phyloP scores from a whole-genome alignment of 2,888 invertebrate species.

The Trimorus sp. region DNA sequence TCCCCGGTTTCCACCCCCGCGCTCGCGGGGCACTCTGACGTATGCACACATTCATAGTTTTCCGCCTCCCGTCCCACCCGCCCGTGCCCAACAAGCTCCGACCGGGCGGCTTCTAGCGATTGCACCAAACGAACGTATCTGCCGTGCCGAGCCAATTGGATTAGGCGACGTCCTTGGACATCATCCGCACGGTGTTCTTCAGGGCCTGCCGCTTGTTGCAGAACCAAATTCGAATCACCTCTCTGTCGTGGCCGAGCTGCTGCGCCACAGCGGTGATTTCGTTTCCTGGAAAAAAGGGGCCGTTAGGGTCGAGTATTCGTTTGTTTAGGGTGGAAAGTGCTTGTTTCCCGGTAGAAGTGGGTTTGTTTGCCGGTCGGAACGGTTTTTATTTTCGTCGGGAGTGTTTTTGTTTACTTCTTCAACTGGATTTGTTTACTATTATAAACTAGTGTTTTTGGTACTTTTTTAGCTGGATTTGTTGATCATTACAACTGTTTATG shows the following conservation, averaged over 20 bases:
- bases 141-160: background rate
- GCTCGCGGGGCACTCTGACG: conserved; percentile 46
- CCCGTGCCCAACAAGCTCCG: conserved; percentile 5
- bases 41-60: conserved; percentile 58
- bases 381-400: no score
- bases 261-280: conserved; percentile 98
- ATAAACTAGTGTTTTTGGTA: no score
- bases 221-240: conserved; percentile 99
- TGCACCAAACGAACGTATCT: conserved; percentile 25
- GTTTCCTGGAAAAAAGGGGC: conserved; percentile 86
- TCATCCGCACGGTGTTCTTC: conserved; percentile 98
- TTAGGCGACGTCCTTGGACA: conserved; percentile 82
- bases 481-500: no score
- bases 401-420: no score
- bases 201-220: conserved; percentile 99
- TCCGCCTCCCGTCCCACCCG: conserved; percentile 41
- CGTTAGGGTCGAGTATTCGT: background rate
- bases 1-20: background rate
- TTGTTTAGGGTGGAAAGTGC: no score
- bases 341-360: background rate
- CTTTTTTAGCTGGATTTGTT: no score
- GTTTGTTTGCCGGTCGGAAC: background rate
- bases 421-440: no score
- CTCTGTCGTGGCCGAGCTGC: conserved; percentile 97
- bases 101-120: conserved; percentile 13